A percentile compares a stretch with the other conserved stretches of the same genome.
Evolutionary conservation across 2,797 vertebrate species (phyloP).

Genomic region (Tachyglossus aculeatus): DNA sequence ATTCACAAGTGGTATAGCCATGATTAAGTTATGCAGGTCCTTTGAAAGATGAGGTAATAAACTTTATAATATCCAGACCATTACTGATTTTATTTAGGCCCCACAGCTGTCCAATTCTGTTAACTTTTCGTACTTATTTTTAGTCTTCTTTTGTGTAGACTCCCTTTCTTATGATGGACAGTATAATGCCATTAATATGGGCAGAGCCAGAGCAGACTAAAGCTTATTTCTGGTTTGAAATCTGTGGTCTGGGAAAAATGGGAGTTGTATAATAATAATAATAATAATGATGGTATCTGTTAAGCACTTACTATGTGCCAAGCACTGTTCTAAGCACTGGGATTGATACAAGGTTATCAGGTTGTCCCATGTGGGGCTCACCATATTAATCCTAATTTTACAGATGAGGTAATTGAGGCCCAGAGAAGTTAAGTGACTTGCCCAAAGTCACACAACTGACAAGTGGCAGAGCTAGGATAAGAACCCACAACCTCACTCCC

Average conservation of each 20-base stretch:
- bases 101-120: constrained; percentile 23
- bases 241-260: constrained; percentile 19
- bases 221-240: constrained; percentile 35
- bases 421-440: no score
- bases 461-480: no score
- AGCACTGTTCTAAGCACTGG: no score
- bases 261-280: no score
- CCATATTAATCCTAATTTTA: no score
- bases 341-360: no score
- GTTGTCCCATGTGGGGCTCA: no score
- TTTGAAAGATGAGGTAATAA: constrained; percentile 13
- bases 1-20: constrained; percentile 27
- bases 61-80: constrained; percentile 16
- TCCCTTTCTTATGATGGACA: constrained; percentile 38
- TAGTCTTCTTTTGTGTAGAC: constrained; percentile 25
- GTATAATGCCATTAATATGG: constrained; percentile 16
- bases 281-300: no score
- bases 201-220: neutral
- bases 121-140: constrained; percentile 18
- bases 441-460: no score
- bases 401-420: no score
- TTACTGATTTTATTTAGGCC: neutral
- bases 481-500: no score
- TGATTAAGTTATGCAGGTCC: neutral
- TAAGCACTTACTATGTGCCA: no score